A percentile compares a stretch with the other conserved stretches of the same genome.
phyloP scores from a whole-genome alignment of 2,888 invertebrate genomes.

The Epirrhoe tristata region DNA sequence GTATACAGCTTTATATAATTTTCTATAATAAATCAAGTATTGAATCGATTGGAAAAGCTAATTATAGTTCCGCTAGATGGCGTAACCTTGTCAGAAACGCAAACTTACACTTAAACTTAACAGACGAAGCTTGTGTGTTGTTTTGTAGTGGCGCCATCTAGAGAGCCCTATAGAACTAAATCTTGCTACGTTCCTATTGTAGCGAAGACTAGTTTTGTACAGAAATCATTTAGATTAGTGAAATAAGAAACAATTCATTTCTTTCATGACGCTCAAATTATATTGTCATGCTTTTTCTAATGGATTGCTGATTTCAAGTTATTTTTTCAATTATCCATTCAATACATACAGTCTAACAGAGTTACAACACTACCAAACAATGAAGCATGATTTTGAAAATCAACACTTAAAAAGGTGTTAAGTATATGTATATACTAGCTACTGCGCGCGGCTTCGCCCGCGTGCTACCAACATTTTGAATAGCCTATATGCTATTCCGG shows the following conservation, averaged over 20 bases:
- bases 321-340: slow-evolving; percentile 13
- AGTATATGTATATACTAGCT: background rate
- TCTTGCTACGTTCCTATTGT: background rate
- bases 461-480: too few species aligned
- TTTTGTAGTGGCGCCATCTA: background rate
- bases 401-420: background rate
- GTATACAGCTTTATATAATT: slow-evolving; percentile 47
- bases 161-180: background rate
- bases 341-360: slow-evolving; percentile 7
- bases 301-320: slow-evolving; percentile 26
- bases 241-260: background rate
- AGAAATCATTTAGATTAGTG: background rate
- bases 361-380: background rate
- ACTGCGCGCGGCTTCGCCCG: too few species aligned
- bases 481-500: too few species aligned
- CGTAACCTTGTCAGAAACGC: background rate
- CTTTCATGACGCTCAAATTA: slow-evolving; percentile 16
- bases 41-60: background rate
- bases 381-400: background rate
- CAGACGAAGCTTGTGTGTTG: too few species aligned
- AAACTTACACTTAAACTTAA: too few species aligned
- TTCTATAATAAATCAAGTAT: background rate
- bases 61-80: background rate
- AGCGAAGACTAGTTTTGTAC: background rate
- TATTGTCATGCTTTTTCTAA: slow-evolving; percentile 33